Conservation (phyloP, 2,888 invertebrate genomes). For the Cynaeus angustus region DNA sequence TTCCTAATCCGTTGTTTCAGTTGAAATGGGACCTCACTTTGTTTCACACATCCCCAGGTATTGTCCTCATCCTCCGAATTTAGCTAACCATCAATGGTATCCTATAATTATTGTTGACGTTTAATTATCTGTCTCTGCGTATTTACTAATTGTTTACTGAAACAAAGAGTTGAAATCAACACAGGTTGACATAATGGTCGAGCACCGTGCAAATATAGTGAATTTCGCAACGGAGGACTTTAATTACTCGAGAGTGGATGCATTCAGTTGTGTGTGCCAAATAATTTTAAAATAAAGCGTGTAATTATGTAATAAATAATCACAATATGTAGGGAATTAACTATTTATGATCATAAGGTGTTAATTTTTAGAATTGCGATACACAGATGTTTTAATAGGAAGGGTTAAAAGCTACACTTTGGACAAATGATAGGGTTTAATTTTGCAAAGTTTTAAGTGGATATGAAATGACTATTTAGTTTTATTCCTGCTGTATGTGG, state of each 20-base stretch:
- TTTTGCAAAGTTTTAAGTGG: constrained; percentile 26
- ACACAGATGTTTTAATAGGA: background rate
- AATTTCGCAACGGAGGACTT: constrained; percentile 32
- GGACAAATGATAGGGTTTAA: constrained; percentile 25
- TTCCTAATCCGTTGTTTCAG: constrained; percentile 9
- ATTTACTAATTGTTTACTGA: constrained; percentile 47
- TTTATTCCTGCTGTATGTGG: background rate
- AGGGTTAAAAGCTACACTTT: background rate
- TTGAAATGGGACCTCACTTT: constrained; percentile 7
- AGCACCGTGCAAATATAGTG: constrained; percentile 29
- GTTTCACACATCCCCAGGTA: constrained; percentile 24
- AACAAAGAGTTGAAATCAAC: constrained; percentile 50
- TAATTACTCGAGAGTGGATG: constrained; percentile 32
- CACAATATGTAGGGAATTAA: constrained; percentile 3
- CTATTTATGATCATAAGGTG: constrained; percentile 10
- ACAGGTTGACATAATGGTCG: constrained; percentile 42
- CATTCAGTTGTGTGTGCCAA: background rate
- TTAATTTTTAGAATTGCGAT: constrained; percentile 33
- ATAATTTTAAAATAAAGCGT: constrained; percentile 17
- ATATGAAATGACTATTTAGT: constrained; percentile 11
- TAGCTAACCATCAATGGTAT: constrained; percentile 25
- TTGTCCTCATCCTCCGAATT: constrained; percentile 27
- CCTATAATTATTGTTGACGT: constrained; percentile 42
- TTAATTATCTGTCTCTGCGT: constrained; percentile 45
- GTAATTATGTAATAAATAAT: constrained; percentile 19